Evolutionary conservation across 2,888 invertebrate genomes (phyloP).

Genomic region (Sminthurinus aureus): DNA sequence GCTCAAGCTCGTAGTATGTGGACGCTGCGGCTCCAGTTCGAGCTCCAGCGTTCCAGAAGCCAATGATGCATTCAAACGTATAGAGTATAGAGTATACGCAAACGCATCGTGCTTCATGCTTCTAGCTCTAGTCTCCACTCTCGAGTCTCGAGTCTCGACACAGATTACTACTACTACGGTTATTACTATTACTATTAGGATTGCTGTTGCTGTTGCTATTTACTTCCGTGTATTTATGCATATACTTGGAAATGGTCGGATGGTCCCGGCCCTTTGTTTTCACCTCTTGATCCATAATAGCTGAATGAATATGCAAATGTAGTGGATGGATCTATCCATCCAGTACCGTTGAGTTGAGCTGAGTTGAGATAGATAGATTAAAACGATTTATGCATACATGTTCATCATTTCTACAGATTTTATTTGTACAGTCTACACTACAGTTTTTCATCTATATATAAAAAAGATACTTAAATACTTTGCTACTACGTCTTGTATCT

Average conservation of each 20-base stretch:
- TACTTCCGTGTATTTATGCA: not conserved
- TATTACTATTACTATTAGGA: not conserved
- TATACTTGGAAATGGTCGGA: not conserved
- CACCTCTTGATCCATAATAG: conserved; percentile 24
- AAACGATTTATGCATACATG: not conserved
- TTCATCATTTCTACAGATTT: not conserved
- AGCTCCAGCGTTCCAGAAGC: no score
- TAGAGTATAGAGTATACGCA: not conserved
- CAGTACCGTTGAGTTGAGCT: not conserved
- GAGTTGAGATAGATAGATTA: not conserved
- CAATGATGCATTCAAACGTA: not conserved
- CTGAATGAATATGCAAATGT: conserved; percentile 22
- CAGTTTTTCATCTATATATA: not conserved
- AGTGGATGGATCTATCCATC: not conserved
- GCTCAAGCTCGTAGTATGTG: not conserved
- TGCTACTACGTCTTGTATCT: not conserved
- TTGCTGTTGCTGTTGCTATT: not conserved
- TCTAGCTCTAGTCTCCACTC: not conserved
- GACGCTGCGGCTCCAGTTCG: no score
- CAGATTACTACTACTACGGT: not conserved
- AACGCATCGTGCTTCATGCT: not conserved
- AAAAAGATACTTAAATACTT: conserved; percentile 13
- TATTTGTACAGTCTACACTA: no score
- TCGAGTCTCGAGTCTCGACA: not conserved
- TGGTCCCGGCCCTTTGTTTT: conserved; percentile 30